phyloP scores from a whole-genome alignment of 2,113 vertebrate genomes.

The Psephotus haematonotus region DNA sequence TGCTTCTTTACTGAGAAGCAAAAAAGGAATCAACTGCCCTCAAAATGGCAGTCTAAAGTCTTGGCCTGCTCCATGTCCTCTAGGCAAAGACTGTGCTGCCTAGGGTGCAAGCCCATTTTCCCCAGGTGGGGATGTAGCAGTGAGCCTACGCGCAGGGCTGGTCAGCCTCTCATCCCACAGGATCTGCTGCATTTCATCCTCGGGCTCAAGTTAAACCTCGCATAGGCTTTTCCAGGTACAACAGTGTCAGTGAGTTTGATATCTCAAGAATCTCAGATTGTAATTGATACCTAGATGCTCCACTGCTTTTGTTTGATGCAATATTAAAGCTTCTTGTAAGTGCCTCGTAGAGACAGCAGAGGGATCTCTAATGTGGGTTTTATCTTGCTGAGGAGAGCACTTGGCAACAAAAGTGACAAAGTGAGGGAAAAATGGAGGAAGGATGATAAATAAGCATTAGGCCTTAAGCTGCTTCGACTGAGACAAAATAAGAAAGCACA shows the following conservation, averaged over 20 bases:
- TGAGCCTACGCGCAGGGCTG: fast-evolving
- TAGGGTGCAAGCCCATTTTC: fast-evolving
- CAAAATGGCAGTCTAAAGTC: not conserved
- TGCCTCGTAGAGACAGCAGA: not conserved
- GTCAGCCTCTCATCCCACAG: not conserved
- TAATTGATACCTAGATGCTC: not conserved
- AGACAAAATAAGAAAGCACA: not conserved
- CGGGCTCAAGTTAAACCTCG: not conserved
- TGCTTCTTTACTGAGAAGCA: not conserved
- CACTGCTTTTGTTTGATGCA: not conserved
- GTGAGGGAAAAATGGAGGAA: not conserved
- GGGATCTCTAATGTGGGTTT: not conserved
- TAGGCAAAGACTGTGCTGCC: not conserved
- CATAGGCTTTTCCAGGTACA: not conserved
- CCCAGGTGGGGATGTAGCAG: too few species aligned
- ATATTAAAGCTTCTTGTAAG: not conserved
- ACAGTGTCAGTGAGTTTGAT: not conserved
- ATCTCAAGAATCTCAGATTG: not conserved
- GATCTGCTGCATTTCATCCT: not conserved
- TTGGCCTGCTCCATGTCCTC: not conserved
- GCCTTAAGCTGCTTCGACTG: not conserved
- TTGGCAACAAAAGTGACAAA: not conserved
- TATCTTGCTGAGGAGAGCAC: fast-evolving
- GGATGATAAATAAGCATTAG: not conserved
- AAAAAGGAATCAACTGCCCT: not conserved